These are phyloP conservation scores for Reticulitermes speratus DNA, from an alignment of 1,140 invertebrate species.

Conservation along the genomic window DNA sequence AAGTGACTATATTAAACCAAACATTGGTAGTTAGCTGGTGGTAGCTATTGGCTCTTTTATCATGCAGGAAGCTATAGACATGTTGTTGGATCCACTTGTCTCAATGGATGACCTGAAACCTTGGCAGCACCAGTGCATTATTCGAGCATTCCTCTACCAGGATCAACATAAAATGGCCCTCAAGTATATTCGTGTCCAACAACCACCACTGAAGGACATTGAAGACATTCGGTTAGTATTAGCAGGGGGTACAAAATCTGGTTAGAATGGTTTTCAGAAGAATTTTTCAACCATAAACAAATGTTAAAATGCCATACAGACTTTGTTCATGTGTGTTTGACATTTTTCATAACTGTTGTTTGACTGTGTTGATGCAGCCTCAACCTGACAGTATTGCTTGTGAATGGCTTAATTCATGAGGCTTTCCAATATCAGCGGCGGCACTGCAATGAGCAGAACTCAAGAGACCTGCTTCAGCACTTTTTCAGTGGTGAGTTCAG, in stretches of 20 bases:
- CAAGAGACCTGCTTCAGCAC: constrained; percentile 48
- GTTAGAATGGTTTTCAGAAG: too few relatives aligned
- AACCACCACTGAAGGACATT: constrained; percentile 52
- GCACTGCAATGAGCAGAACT: constrained; percentile 44
- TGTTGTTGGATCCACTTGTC: constrained; percentile 51
- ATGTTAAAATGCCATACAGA: not conserved
- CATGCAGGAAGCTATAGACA: constrained; percentile 45
- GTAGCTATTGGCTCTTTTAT: too few relatives aligned
- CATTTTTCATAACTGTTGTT: constrained; percentile 1
- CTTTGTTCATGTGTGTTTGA: not conserved
- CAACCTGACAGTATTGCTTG: constrained; percentile 55
- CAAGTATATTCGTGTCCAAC: constrained; percentile 52
- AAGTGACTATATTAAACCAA: too few relatives aligned
- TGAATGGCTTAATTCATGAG: constrained; percentile 56
- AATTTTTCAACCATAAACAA: not conserved
- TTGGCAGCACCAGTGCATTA: constrained; percentile 58
- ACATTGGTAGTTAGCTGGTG: too few relatives aligned
- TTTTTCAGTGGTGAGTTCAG: constrained; percentile 47
- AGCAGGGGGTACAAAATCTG: too few relatives aligned
- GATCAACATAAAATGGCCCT: constrained; percentile 55
- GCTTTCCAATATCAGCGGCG: constrained; percentile 57
- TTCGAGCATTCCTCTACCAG: constrained; percentile 57
- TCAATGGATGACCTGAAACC: constrained; percentile 50
- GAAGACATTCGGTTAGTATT: constrained; percentile 50
- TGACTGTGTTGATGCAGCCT: constrained; percentile 38